These are phyloP conservation scores for Rousettus madagascariensis DNA, from an alignment of 2,797 vertebrate species.

Conservation along the genomic window DNA sequence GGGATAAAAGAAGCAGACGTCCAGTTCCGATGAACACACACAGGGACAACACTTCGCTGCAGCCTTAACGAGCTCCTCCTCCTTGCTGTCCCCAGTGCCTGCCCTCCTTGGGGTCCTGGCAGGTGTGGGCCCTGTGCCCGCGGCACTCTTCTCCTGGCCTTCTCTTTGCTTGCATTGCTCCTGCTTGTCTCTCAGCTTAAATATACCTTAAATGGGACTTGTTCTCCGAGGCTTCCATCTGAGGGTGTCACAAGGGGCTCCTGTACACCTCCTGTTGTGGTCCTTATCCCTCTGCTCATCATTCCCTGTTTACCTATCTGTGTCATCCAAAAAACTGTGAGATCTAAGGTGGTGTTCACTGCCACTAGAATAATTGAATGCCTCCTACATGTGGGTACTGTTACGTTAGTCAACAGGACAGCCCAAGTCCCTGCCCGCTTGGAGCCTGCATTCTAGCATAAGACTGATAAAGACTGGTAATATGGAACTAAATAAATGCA, in stretches of 20 bases:
- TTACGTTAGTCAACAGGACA: neutral
- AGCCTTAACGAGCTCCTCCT: neutral
- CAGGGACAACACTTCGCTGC: neutral
- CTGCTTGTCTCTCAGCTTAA: neutral
- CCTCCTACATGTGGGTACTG: accelerated
- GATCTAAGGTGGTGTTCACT: neutral
- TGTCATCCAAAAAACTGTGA: neutral
- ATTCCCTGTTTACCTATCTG: neutral
- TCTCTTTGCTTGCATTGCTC: neutral
- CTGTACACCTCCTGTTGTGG: neutral
- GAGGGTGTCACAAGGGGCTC: too few relatives aligned
- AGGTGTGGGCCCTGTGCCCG: neutral
- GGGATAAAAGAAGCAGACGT: neutral
- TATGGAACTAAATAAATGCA: neutral
- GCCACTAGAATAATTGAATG: neutral
- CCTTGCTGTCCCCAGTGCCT: neutral
- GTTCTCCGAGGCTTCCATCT: neutral
- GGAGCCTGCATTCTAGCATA: neutral
- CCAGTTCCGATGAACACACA: neutral
- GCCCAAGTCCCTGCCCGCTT: accelerated
- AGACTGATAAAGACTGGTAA: neutral
- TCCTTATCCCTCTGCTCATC: neutral
- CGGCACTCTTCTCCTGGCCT: neutral
- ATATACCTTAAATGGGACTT: neutral
- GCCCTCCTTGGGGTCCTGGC: neutral